phyloP scores from a whole-genome alignment of 2,797 vertebrate genomes.

The Parambassis ranga region DNA sequence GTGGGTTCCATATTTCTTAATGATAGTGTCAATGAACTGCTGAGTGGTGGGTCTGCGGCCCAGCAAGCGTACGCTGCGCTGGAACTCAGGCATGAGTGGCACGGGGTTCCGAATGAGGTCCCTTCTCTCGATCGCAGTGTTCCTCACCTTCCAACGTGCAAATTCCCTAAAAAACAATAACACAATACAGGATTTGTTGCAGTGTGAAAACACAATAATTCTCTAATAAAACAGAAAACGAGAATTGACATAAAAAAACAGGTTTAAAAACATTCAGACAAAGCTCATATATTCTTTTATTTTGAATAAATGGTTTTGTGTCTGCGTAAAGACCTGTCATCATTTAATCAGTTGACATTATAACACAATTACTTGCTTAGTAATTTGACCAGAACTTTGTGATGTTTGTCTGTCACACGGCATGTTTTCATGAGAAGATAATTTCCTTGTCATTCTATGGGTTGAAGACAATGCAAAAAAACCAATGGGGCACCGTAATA shows the following conservation, averaged over 20 bases:
- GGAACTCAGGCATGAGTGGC: conserved; percentile 98
- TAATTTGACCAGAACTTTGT: not conserved
- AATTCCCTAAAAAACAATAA: conserved; percentile 87
- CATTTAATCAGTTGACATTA: conserved; percentile 1
- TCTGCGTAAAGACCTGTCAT: too few relatives aligned
- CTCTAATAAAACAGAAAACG: not conserved
- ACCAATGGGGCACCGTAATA: not conserved
- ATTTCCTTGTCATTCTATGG: not conserved
- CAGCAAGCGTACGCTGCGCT: conserved; percentile 94
- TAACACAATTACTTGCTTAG: not conserved
- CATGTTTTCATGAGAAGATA: not conserved
- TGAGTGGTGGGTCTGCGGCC: conserved; percentile 96
- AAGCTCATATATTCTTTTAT: too few relatives aligned
- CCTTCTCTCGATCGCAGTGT: conserved; percentile 95
- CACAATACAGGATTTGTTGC: not conserved
- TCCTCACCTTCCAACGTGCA: conserved; percentile 99
- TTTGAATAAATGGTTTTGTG: too few relatives aligned
- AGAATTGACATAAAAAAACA: too few relatives aligned
- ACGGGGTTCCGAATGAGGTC: conserved; percentile 94
- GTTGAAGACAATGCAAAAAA: not conserved
- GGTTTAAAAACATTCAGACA: too few relatives aligned
- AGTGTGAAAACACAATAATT: not conserved
- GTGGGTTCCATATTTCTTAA: conserved; percentile 99
- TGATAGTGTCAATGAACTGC: conserved; percentile 99
- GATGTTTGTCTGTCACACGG: not conserved